Evolutionary conservation across 2,113 vertebrate genomes (phyloP), one percentile per base, ranked within the genome.

Genomic region (Pipra filicauda): DNA sequence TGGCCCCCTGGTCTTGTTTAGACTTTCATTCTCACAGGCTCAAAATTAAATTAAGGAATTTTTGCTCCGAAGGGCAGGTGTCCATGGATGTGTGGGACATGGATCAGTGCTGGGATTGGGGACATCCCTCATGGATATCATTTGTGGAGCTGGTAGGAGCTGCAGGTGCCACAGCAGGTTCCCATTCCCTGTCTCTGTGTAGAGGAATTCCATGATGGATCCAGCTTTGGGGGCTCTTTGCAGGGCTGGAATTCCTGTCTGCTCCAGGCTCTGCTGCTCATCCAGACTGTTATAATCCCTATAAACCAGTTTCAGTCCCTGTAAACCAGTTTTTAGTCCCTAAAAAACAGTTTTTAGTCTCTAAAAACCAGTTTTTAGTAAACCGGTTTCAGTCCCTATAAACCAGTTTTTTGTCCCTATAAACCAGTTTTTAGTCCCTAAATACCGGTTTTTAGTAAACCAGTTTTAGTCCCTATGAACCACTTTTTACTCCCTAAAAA

Each of bases 71-170:
- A n/a, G n/a, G n/a, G 15, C 43, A 16, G 18, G 39, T 12, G 16
- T 24, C 37, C 26, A 12, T 30, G 48, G 19, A 22, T 62, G 21
- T 2, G 0, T 52, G 11, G n/a, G 23, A 24, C 2, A 0, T n/a
- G 44, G 14, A 44, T 73, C 1, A 0, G 26, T 54, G 43, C 15
- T 11, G 12, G 48, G 31, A 12, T 3, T 69, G 62, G 44, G 31
- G 19, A 64, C 41, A 15, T 24, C 12, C 30, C 26, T 1, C n/a
- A 8, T 28, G 37, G 28, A 13, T 57, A 24, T 16, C n/a, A 16
- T 35, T 11, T 59, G 15, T 26, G 57, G 57, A 59, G 55, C 55
- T 57, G 55, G 19, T 6, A 57, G 12, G 12, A 57, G 66, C 49
- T 75, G 72, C 16, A 33, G 54, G 15, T 46, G 14, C 37, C 22